These are phyloP conservation scores for Zaprionus gabonicus DNA, from an alignment of 1,140 invertebrate species.

Conservation along the genomic window DNA sequence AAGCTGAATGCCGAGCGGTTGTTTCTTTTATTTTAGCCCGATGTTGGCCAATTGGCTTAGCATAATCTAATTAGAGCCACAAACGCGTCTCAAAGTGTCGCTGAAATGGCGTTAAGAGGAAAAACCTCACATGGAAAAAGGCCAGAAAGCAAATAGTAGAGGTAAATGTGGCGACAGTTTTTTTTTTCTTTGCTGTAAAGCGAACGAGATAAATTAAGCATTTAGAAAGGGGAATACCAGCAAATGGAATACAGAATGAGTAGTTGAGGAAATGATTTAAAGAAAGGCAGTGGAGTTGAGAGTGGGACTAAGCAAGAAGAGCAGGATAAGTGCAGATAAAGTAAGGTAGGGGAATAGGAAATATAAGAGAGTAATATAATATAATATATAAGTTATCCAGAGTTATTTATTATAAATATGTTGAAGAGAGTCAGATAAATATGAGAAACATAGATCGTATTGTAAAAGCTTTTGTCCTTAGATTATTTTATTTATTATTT, in stretches of 20 bases:
- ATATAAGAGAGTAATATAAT: too few species aligned
- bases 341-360: too few species aligned
- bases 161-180: background rate
- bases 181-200: background rate
- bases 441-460: background rate
- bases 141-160: background rate
- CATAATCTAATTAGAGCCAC: constrained; percentile 32
- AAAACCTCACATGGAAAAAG: constrained; percentile 12
- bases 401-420: background rate
- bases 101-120: constrained; percentile 9
- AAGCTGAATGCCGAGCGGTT: background rate
- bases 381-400: too few species aligned
- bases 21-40: background rate
- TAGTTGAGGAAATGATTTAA: background rate
- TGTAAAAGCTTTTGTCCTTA: background rate
- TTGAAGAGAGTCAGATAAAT: background rate
- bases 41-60: constrained; percentile 31
- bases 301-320: too few species aligned
- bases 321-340: too few species aligned
- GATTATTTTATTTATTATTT: too few species aligned
- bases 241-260: background rate
- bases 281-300: background rate
- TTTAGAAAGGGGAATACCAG: background rate
- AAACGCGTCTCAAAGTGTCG: constrained; percentile 33
- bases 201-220: background rate